A percentile compares a stretch with the other conserved stretches of the same genome.
Conservation (phyloP, 1,140 invertebrate species). For the Sitobion miscanthi region DNA sequence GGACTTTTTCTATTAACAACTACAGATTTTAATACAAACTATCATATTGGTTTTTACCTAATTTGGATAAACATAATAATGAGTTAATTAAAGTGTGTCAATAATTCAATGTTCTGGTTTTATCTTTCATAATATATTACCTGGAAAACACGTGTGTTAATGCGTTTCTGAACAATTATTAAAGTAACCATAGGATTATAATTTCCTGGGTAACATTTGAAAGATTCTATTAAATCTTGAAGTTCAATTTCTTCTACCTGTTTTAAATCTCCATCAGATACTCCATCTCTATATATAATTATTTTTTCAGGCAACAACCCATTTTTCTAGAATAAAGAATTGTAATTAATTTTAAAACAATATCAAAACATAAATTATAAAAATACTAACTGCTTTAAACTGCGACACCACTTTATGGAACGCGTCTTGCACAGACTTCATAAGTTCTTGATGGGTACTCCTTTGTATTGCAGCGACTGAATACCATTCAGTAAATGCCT, state of each 20-base stretch:
- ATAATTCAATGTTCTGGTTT: neutral
- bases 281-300: slow-evolving; percentile 80
- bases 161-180: slow-evolving; percentile 75
- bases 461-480: slow-evolving; percentile 74
- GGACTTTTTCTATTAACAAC: neutral
- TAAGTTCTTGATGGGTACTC: slow-evolving; percentile 58
- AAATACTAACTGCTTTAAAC: slow-evolving; percentile 14
- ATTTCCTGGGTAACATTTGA: slow-evolving; percentile 33
- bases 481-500: slow-evolving; percentile 71
- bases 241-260: slow-evolving; percentile 73
- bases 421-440: slow-evolving; percentile 24
- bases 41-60: neutral
- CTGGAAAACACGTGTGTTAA: slow-evolving; percentile 71
- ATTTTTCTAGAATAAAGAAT: slow-evolving; percentile 62
- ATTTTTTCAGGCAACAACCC: slow-evolving; percentile 67
- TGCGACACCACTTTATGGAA: neutral
- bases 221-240: slow-evolving; percentile 64
- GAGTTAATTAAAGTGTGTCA: neutral
- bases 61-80: neutral
- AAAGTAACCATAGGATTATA: slow-evolving; percentile 70
- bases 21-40: neutral
- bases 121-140: neutral
- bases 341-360: neutral
- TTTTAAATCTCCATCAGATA: slow-evolving; percentile 82
- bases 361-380: neutral